Evolutionary conservation across 2,888 invertebrate species (phyloP).

Genomic region (Drosophila engyochracea): DNA sequence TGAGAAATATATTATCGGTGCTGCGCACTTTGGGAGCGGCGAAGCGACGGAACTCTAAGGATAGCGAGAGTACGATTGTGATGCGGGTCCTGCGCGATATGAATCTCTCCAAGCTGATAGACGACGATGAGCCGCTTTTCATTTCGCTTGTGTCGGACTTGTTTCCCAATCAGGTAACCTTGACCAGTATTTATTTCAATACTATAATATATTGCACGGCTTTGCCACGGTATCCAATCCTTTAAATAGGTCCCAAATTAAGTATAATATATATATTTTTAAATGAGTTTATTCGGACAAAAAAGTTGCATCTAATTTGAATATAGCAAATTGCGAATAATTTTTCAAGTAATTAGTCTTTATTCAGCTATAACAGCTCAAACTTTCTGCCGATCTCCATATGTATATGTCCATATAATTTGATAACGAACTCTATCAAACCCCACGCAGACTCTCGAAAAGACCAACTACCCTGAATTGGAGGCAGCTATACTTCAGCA

Average conservation of each 20-base stretch:
- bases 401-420: background rate
- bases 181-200: background rate
- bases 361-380: background rate
- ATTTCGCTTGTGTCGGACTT: conserved; percentile 97
- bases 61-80: conserved; percentile 97
- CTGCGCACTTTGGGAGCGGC: conserved; percentile 96
- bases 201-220: background rate
- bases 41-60: conserved; percentile 95
- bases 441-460: conserved; percentile 89
- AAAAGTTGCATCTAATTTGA: background rate
- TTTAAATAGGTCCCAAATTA: background rate
- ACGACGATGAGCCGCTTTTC: conserved; percentile 99
- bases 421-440: background rate
- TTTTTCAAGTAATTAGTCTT: background rate
- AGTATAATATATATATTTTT: background rate
- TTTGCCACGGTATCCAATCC: background rate
- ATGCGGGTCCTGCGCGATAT: conserved; percentile 99
- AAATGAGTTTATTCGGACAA: background rate
- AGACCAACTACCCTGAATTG: conserved; percentile 94
- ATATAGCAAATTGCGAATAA: background rate
- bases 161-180: conserved; percentile 93
- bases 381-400: background rate
- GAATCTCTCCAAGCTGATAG: conserved; percentile 98
- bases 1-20: conserved; percentile 97
- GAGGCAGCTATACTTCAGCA: conserved; percentile 95